Base-by-base conservation (phyloP, 2,113 vertebrate species). In the Cyprinodon brontotheroides region DNA sequence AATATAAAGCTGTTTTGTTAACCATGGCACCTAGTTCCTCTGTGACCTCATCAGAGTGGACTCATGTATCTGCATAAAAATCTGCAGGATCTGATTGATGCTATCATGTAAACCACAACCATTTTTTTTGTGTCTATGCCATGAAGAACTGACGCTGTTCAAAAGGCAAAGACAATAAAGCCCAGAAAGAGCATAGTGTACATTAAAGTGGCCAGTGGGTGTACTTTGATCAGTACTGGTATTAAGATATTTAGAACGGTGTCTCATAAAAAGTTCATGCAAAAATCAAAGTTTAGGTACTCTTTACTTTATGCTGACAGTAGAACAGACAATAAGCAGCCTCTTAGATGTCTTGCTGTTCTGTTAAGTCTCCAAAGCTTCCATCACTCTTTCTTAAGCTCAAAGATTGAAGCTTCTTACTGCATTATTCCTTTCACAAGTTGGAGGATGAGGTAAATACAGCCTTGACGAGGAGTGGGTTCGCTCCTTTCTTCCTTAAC, bases 391-490 rank as follows among this genome's bases (percentile, higher is more conserved):
- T 74, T 39, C 70, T 80, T 77, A 86, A 90, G 53, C 68, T 75
- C 14, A 47, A 74, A 82, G 80, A 86, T 74, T 84, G 72, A 82
- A 50, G 77, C 83, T 83, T 71, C 85, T 88, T 65, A 63, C 72
- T 82, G 81, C 70, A 76, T 89, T 83, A 84, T 89, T 89, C 83
- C 77, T 78, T 91, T 74, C 88, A 87, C 89, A 73, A 38, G 86
- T 37, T 83, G 77, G 81, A 90, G 82, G 79, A 80, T 72, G 66
- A 80, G 81, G 89, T 78, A 82, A 87, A 90, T 72, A 69, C 71
- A 71, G 77, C 36, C 66, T 75, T 41, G 66, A 73, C 67, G 68
- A 78, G 61, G 63, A 81, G 70, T 65, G 72, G 82, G 68, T 83
- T 88, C 74, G 62, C 76, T 85, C 70, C 72, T n/a, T n/a, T 77